Conservation (phyloP, 2,888 invertebrate genomes). For the Sabatieria punctata region DNA sequence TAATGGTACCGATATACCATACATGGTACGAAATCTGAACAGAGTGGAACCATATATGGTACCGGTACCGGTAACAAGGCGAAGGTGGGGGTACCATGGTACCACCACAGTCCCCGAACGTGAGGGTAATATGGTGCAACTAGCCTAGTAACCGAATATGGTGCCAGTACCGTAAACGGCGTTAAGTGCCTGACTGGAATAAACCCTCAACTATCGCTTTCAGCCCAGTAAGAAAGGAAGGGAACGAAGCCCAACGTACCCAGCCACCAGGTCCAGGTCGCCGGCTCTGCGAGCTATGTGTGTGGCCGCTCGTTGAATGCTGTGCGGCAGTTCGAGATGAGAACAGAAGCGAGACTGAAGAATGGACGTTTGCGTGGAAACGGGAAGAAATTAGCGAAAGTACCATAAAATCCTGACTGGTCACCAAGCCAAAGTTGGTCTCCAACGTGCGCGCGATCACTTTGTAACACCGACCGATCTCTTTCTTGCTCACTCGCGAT, state of each 20-base stretch:
- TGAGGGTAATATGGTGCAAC: too few species aligned
- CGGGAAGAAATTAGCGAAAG: constrained; percentile 17
- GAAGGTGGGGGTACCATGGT: too few species aligned
- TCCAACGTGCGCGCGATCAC: constrained; percentile 84
- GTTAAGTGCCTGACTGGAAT: too few species aligned
- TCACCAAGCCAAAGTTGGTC: constrained; percentile 90
- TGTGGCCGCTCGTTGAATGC: constrained; percentile 56
- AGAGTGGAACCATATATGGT: too few species aligned
- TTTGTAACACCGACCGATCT: constrained; percentile 95
- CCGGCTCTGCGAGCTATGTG: constrained; percentile 90
- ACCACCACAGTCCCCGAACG: too few species aligned
- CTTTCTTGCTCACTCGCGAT: constrained; percentile 84
- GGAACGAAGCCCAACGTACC: constrained; percentile 39
- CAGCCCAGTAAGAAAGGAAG: not conserved
- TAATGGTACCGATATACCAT: too few species aligned
- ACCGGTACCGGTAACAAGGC: too few species aligned
- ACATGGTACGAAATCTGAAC: too few species aligned
- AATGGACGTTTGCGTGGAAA: too few species aligned
- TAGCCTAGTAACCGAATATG: too few species aligned
- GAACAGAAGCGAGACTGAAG: constrained; percentile 61
- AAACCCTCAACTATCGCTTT: not conserved
- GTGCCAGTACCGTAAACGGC: not conserved
- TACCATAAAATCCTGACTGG: constrained; percentile 97
- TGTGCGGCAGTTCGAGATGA: constrained; percentile 48
- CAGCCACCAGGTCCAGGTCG: constrained; percentile 88